These are phyloP conservation scores for Rousettus leschenaultii DNA, from an alignment of 2,113 vertebrate species.

Conservation along the genomic window DNA sequence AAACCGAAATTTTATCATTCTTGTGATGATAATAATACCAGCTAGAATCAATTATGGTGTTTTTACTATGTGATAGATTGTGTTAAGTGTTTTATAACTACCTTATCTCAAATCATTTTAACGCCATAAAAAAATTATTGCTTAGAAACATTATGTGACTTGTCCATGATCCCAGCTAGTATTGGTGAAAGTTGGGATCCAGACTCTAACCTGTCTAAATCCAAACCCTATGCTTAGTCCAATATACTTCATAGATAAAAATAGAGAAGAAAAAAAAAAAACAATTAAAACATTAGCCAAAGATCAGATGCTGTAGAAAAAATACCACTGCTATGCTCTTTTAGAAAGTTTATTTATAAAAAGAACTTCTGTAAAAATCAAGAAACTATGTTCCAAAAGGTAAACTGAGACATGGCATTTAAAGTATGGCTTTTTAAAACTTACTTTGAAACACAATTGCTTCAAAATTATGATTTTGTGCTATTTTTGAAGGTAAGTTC, in stretches of 20 bases:
- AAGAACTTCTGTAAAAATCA: neutral
- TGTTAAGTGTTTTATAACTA: neutral
- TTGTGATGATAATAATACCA: neutral
- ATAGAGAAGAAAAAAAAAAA: neutral
- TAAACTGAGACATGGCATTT: neutral
- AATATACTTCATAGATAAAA: neutral
- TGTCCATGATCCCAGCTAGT: neutral
- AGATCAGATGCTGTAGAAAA: neutral
- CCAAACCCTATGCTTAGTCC: neutral
- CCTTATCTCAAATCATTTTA: neutral
- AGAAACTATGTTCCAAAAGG: neutral
- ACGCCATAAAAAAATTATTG: neutral
- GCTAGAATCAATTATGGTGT: neutral
- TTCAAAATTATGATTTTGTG: conserved; percentile 23
- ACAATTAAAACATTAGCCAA: neutral
- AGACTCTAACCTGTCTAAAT: neutral
- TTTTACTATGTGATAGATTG: neutral
- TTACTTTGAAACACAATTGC: neutral
- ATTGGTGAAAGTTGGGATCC: neutral
- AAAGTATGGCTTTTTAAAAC: neutral
- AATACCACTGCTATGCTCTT: neutral
- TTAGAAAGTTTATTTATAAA: neutral
- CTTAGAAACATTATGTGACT: neutral
- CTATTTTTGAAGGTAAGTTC: conserved; percentile 48
- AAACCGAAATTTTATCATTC: neutral